Evolutionary conservation across 2,113 vertebrate species (phyloP), one percentile per base, ranked within the genome.

Genomic region (Tragelaphus scriptus): DNA sequence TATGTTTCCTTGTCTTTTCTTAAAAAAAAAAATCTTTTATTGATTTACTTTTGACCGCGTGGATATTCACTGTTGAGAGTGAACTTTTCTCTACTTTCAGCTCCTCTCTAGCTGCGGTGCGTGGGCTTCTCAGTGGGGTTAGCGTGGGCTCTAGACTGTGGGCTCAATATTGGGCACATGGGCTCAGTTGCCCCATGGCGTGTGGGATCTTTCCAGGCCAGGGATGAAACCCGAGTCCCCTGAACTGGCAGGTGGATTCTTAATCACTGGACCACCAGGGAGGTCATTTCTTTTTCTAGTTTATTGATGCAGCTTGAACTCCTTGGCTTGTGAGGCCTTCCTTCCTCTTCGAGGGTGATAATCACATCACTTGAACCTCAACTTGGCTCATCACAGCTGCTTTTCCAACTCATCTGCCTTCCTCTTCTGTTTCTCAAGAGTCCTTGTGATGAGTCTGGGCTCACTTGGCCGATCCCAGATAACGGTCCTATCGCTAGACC

Each of bases 71-170:
- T 26, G 71, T 23, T 26, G 23, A 14, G 6, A 2, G 6, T 1
- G 2, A 7, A 23, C 40, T 44, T 44, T 77, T 15, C 40, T 77
- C 71, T 14, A 26, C 19, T 1, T 23, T 19, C 5, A 0, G 4
- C 65, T 11, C 8, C 30, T 36, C n/a, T 71, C 23, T 7, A 77
- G 65, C 0, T 21, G n/a, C 2, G 0, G 2, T 5, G 17, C 2
- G 4, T 0, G 1, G 36, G 71, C 71, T 26, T 77, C 71, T 44
- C 71, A 44, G 11, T 26, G 71, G 12, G 36, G 71, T 44, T 13
- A 75, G 71, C 36, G 13, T 1, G 0, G 36, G 10, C 36, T 44
- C 40, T 44, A 44, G 71, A 26, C 0, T 44, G 23, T 4, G 40
- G 71, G 71, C 71, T 4, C 23, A 8, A 36, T 77, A 44, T 4